Conservation (phyloP, 2,888 invertebrate genomes). For the Polydesmus complanatus region DNA sequence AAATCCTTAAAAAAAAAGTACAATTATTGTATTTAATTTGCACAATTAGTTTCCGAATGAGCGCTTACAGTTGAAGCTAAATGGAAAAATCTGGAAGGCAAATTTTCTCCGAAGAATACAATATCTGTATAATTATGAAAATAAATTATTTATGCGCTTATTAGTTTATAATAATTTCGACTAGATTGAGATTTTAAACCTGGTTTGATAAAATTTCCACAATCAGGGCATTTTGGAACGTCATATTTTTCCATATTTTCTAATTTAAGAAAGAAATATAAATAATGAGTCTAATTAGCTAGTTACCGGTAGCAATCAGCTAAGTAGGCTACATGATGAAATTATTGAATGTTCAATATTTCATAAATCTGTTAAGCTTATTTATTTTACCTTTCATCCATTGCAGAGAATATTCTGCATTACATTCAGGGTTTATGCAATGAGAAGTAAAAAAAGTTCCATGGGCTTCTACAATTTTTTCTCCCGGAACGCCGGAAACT, state of each 20-base stretch:
- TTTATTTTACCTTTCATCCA: conserved; percentile 64
- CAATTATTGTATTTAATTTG: background rate
- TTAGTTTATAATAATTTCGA: no score
- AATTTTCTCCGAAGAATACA: conserved; percentile 3
- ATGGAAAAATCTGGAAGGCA: background rate
- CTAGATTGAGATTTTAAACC: background rate
- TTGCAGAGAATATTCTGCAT: conserved; percentile 52
- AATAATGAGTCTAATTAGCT: no score
- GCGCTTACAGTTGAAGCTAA: background rate
- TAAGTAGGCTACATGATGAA: no score
- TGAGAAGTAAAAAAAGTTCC: conserved; percentile 82
- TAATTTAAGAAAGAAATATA: background rate
- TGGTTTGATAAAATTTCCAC: background rate
- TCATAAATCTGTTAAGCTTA: no score
- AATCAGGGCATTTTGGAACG: background rate
- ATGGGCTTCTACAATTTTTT: conserved; percentile 85
- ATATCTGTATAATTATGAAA: background rate
- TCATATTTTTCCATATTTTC: background rate
- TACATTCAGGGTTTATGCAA: conserved; percentile 54
- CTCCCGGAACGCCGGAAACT: conserved; percentile 63
- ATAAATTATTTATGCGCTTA: no score
- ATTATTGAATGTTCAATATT: no score
- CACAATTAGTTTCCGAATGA: background rate
- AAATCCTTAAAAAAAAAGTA: conserved; percentile 49
- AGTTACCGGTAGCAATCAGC: no score